Evolutionary conservation across 2,113 vertebrate genomes (phyloP).

Genomic region (Ictalurus punctatus): DNA sequence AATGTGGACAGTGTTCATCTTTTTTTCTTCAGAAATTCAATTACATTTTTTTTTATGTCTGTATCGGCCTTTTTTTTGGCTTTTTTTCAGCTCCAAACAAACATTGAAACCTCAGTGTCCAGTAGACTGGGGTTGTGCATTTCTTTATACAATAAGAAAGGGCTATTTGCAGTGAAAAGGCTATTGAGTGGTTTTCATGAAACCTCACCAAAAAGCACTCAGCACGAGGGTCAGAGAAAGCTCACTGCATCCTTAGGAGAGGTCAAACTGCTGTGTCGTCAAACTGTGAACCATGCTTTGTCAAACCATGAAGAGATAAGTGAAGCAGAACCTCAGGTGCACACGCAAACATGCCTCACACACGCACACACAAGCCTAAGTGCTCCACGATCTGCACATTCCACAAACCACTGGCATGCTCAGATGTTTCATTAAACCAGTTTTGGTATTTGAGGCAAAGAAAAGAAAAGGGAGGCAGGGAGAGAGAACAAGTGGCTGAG

Average conservation of each 20-base stretch:
- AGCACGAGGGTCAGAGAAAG: constrained; percentile 43
- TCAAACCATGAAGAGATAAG: constrained; percentile 48
- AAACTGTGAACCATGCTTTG: constrained; percentile 46
- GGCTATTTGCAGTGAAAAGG: constrained; percentile 44
- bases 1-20: not conserved
- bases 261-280: constrained; percentile 45
- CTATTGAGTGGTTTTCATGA: constrained; percentile 42
- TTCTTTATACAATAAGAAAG: constrained; percentile 28
- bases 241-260: constrained; percentile 40
- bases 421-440: constrained; percentile 33
- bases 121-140: not conserved
- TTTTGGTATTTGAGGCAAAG: constrained; percentile 35
- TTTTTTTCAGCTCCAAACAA: constrained; percentile 1
- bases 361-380: constrained; percentile 29
- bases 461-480: not conserved
- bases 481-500: constrained; percentile 19
- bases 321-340: constrained; percentile 40
- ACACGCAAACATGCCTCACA: constrained; percentile 16
- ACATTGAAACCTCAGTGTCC: not conserved
- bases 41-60: not conserved
- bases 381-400: constrained; percentile 43
- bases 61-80: too few relatives aligned
- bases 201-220: constrained; percentile 41
- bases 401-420: constrained; percentile 34
- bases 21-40: not conserved